These are phyloP conservation scores for Formica selysi DNA, from an alignment of 1,140 invertebrate genomes.

Conservation along the genomic window DNA sequence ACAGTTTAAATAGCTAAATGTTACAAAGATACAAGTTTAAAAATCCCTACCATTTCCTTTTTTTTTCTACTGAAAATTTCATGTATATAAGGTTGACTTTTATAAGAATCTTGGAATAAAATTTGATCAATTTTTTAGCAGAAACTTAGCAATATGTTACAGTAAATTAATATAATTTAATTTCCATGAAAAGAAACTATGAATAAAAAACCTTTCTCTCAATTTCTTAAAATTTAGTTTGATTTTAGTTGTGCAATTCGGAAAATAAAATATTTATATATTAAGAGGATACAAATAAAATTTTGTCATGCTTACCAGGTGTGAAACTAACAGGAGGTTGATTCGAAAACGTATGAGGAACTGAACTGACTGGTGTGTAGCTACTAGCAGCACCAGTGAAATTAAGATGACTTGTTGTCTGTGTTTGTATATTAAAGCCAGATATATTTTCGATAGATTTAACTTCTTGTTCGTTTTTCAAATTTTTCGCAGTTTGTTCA, in stretches of 20 bases:
- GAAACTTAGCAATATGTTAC: not conserved
- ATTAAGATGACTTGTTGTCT: slow-evolving; percentile 66
- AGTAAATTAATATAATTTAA: not conserved
- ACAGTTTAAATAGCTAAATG: not conserved
- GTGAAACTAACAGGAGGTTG: slow-evolving; percentile 72
- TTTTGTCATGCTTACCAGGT: slow-evolving; percentile 72
- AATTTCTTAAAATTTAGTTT: not conserved
- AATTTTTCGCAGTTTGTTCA: slow-evolving; percentile 23
- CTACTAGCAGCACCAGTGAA: slow-evolving; percentile 69
- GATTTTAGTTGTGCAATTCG: not conserved
- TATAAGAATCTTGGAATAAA: not conserved
- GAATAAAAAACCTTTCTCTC: not conserved
- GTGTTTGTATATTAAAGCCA: slow-evolving; percentile 27
- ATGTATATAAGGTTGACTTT: not conserved
- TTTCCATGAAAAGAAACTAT: not conserved
- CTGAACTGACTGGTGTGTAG: slow-evolving; percentile 74
- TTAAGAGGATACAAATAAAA: not conserved
- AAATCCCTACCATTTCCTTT: not conserved
- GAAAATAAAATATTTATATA: not conserved
- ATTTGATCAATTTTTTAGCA: not conserved
- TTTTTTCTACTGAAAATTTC: not conserved
- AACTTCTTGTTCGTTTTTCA: slow-evolving; percentile 43
- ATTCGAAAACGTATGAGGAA: slow-evolving; percentile 77
- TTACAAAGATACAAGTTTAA: not conserved
- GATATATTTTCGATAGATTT: slow-evolving; percentile 43